Evolutionary conservation across 2,797 vertebrate species (phyloP), one percentile per base, ranked within the genome.

Genomic region (Gorsachius magnificus): DNA sequence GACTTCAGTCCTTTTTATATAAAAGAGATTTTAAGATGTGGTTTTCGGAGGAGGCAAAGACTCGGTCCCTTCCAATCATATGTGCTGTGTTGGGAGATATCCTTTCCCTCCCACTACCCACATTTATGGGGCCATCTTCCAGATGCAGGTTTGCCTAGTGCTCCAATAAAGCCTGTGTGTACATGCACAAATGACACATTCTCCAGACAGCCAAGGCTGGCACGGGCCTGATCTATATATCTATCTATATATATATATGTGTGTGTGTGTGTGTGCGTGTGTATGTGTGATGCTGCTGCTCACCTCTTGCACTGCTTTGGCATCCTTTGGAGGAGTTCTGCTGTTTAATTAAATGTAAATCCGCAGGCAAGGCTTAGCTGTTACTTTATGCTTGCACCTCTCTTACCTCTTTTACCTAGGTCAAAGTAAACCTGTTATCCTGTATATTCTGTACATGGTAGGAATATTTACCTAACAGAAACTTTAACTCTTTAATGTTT

Each of bases 171-270:
- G 3, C 18, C 48, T 21, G 15, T 50, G 35, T 21, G 70, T 41
- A 5, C 3, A 2, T 33, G 13, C 43, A 75, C 21, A 83, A 66
- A 56, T 48, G 18, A 26, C 46, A 58, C 21, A 53, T 74, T 71
- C 57, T 68, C 17, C 41, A 54, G n/a, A 25, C 21, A 83, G 21
- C 43, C 53, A 81, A 35, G 58, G 54, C 33, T 77, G 43, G 8
- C 56, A 56, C 0, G 0, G 21, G 26, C 24, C 68, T 51, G 33
- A 48, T 70, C 46, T 50, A 12, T 7, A 5, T 3, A 3, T 11
- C 21, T 7, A 43, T 43, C 16, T 43, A 43, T 43, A 43, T 16
- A 43, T 41, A 13, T 41, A 13, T 41, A 6, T 41, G 3, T 41
- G 6, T 15, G 6, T 41, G 6, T 41, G 14, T 41, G 14, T 41